Evolutionary conservation across 2,113 vertebrate genomes (phyloP), one percentile per base, ranked within the genome.

Genomic region (Poeciliopsis prolifica): DNA sequence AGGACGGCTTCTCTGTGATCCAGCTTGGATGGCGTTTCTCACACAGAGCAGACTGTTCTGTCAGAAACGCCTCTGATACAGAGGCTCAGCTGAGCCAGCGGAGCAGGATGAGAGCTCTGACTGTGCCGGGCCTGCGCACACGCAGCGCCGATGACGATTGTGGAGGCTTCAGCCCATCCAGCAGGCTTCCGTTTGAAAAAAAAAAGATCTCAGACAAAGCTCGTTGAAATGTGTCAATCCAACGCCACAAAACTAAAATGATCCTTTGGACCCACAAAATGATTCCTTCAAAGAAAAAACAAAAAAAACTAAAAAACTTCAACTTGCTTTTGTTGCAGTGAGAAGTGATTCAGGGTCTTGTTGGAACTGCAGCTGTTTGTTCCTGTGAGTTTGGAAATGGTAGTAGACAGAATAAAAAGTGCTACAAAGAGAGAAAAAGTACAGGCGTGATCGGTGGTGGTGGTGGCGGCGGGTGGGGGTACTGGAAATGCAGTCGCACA

Each of bases 401-500:
- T 78, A 81, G 81, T 70, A 81, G 77, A 84, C 70, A 63, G 72
- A 67, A 75, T 44, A 79, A 68, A 74, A 77, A 83, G 44, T 74
- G 74, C 71, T 70, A 82, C 65, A 87, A 81, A 89, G 70, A 70
- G 35, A 75, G 85, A 79, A 86, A 87, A 84, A 86, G 78, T 83
- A 74, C 74, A 84, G 74, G 72, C 75, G 65, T 66, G 72, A 65
- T 70, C 29, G 29, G 40, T 17, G 28, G 40, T 69, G 70, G 22
- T 48, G 60, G 67, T 28, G 28, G 40, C 12, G 24, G 37, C 65
- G 66, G 29, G 3, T 17, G 48, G 60, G 70, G 42, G 70, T 75
- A 61, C 85, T 90, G 89, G 91, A 94, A 94, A 94, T 89, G 88
- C 72, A 65, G 69, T 69, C 65, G 69, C 80, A 82, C 74, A 82